phyloP scores from a whole-genome alignment of 2,113 vertebrate genomes.

The Casuarius casuarius region DNA sequence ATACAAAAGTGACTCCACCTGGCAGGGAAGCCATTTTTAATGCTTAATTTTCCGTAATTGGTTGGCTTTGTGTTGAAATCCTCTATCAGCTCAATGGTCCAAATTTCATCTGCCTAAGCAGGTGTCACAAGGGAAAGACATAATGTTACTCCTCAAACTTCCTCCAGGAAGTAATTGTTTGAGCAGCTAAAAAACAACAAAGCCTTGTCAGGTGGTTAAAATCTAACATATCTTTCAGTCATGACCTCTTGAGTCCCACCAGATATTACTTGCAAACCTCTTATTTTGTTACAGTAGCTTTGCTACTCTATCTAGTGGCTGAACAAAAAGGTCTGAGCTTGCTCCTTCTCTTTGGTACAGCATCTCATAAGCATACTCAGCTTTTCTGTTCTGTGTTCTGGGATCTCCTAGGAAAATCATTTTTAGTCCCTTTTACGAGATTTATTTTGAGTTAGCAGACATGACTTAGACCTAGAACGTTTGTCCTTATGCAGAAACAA shows the following conservation, averaged over 20 bases:
- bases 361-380: not conserved
- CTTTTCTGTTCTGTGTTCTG: not conserved
- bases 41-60: not conserved
- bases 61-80: not conserved
- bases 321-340: not conserved
- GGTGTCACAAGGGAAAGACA: not conserved
- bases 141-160: not conserved
- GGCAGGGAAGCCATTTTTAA: not conserved
- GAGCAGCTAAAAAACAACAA: fast-evolving
- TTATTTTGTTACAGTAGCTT: not conserved
- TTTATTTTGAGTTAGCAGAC: not conserved
- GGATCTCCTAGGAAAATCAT: not conserved
- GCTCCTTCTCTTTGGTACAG: not conserved
- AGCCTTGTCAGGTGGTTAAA: not conserved
- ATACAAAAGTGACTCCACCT: fast-evolving
- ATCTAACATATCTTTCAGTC: fast-evolving
- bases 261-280: fast-evolving
- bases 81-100: fast-evolving
- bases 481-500: not conserved
- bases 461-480: no score
- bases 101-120: fast-evolving
- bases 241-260: fast-evolving
- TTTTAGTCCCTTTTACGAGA: not conserved
- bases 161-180: fast-evolving
- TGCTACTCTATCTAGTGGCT: not conserved